These are phyloP conservation scores for Pangasius sanitwongsei DNA, from an alignment of 2,797 vertebrate genomes.

Conservation along the genomic window DNA sequence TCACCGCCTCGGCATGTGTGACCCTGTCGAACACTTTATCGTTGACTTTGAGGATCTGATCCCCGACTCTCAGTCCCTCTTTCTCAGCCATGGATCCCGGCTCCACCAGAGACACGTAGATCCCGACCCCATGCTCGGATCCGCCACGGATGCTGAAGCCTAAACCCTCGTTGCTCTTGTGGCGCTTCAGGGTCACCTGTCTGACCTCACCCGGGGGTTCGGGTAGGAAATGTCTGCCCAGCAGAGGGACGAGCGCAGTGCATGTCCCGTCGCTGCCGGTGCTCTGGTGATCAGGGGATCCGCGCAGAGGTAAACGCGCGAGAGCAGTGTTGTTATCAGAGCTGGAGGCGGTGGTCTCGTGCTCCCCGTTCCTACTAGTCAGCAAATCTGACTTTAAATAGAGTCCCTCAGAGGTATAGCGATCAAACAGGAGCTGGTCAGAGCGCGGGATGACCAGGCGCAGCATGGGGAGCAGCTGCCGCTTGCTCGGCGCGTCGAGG, in stretches of 20 bases:
- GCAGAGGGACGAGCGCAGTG: constrained; percentile 74
- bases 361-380: constrained; percentile 67
- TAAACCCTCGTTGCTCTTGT: constrained; percentile 91
- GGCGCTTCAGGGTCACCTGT: constrained; percentile 86
- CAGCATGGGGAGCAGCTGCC: constrained; percentile 93
- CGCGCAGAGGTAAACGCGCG: constrained; percentile 53
- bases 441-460: constrained; percentile 93
- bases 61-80: constrained; percentile 89
- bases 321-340: constrained; percentile 59
- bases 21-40: constrained; percentile 89
- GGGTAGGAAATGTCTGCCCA: constrained; percentile 76
- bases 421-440: constrained; percentile 96
- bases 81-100: constrained; percentile 93
- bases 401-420: constrained; percentile 93
- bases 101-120: constrained; percentile 96
- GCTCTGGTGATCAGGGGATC: constrained; percentile 78
- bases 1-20: constrained; percentile 93
- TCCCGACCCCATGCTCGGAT: constrained; percentile 94
- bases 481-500: constrained; percentile 88
- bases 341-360: constrained; percentile 57
- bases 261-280: constrained; percentile 75
- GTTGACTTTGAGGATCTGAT: constrained; percentile 95
- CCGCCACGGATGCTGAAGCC: constrained; percentile 98
- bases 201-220: constrained; percentile 82
- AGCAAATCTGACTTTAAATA: constrained; percentile 80